Base-by-base conservation (phyloP, 2,113 vertebrate genomes). In the Suncus etruscus region DNA sequence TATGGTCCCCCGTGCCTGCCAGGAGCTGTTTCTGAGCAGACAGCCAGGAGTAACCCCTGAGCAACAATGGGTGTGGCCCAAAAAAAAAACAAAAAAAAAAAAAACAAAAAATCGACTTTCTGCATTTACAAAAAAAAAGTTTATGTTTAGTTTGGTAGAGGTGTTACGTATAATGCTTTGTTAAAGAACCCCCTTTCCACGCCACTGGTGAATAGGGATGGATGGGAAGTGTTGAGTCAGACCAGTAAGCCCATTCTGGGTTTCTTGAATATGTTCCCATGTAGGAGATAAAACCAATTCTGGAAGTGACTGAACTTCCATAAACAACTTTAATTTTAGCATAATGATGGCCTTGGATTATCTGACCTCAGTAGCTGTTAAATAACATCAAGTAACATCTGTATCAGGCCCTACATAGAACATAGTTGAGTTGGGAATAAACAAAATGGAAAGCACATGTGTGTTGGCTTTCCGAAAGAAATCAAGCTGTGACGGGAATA, bases 111-210 rank as follows among this genome's bases (percentile, higher is more conserved):
- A 98, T 98, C 97, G 97, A 98, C 98, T 99, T 99, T 99, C 98
- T 99, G 99, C 99, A 99, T 99, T 99, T 99, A 99, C 98, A 99
- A 99, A 97, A 96, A n/a, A 97, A 98, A 98, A 98, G 98, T 99
- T 99, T 99, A 98, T 99, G 98, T 99, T 99, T 99, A 99, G 99
- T 99, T 99, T 99, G 99, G 98, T 99, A 99, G 99, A 99, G 98
- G 99, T 99, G 99, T 99, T 98, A 98, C 98, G 98, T 99, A 98
- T 99, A 98, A 99, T 99, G 98, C 99, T 99, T 99, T 99, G 98
- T 99, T 98, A 98, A 99, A 99, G 98, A 98, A 98, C 98, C 99
- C 99, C 99, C 98, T 99, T 99, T 99, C 98, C 98, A 94, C 97
- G 98, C 98, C 98, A 98, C 98, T 99, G 99, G 99, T 98, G 98